A percentile compares a stretch with the other conserved stretches of the same genome.
phyloP scores from a whole-genome alignment of 2,888 invertebrate species.

The Folsomia candida region DNA sequence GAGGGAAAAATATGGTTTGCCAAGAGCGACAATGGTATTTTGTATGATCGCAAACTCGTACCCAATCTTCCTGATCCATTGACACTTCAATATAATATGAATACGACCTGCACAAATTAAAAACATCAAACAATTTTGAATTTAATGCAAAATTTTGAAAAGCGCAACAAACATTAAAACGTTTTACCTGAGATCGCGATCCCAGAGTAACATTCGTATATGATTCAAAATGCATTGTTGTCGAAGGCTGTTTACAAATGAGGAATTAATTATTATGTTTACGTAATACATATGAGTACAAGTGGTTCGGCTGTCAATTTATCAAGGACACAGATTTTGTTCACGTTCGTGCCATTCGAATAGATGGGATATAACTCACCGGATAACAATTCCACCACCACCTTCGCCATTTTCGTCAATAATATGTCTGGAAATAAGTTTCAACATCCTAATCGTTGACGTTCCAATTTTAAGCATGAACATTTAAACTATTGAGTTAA shows the following conservation, averaged over 20 bases:
- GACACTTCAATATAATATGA: slow-evolving; percentile 81
- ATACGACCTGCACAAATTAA: slow-evolving; percentile 64
- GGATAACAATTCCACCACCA: slow-evolving; percentile 71
- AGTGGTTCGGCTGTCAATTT: too few species aligned
- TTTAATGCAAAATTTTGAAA: neutral
- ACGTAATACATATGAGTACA: too few species aligned
- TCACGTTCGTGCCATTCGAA: too few species aligned
- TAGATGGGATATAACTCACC: too few species aligned
- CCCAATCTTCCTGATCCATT: slow-evolving; percentile 93
- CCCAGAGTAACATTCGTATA: slow-evolving; percentile 89
- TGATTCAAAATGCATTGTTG: slow-evolving; percentile 89
- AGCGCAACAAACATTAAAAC: slow-evolving; percentile 3
- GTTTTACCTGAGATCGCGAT: slow-evolving; percentile 67
- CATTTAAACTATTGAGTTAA: too few species aligned
- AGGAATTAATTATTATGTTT: too few species aligned
- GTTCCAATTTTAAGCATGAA: slow-evolving; percentile 90
- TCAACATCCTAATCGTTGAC: slow-evolving; percentile 85
- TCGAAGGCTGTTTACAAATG: too few species aligned
- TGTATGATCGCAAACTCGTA: slow-evolving; percentile 87
- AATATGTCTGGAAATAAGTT: slow-evolving; percentile 82
- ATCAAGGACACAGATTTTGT: too few species aligned
- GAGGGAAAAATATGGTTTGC: slow-evolving; percentile 90
- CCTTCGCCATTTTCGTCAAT: slow-evolving; percentile 66
- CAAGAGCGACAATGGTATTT: slow-evolving; percentile 91
- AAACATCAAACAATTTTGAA: neutral